Evolutionary conservation across 2,113 vertebrate species (phyloP).

Genomic region (Macrotis lagotis): DNA sequence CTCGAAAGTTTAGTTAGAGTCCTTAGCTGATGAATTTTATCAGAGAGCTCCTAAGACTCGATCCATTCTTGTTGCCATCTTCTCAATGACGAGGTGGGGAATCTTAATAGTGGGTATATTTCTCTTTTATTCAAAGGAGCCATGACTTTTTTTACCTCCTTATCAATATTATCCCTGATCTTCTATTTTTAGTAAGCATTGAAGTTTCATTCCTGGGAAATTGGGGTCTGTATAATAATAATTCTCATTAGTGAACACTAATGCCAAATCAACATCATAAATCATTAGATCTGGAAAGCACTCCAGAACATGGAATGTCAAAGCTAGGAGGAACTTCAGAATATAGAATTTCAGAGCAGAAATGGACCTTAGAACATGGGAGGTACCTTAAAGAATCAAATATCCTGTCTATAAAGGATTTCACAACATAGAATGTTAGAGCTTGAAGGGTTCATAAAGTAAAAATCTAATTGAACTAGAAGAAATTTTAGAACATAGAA

Average conservation of each 20-base stretch:
- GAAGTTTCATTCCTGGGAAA: slow-evolving; percentile 57
- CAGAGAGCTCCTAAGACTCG: no score
- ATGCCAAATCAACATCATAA: background rate
- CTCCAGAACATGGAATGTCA: background rate
- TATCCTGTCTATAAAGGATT: background rate
- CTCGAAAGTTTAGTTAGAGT: no score
- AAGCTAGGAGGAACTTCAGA: background rate
- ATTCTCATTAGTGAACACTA: slow-evolving; percentile 75
- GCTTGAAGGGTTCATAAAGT: no score
- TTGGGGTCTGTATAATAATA: slow-evolving; percentile 67
- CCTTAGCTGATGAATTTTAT: no score
- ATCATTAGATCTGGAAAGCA: background rate
- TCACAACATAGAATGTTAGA: background rate
- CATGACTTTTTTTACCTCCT: slow-evolving; percentile 76
- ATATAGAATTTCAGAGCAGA: background rate
- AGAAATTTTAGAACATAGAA: background rate
- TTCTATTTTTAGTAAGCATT: slow-evolving; percentile 72
- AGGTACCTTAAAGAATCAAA: background rate
- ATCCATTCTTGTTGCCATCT: no score
- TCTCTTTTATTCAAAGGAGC: slow-evolving; percentile 68
- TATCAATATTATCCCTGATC: background rate
- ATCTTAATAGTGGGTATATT: slow-evolving; percentile 55
- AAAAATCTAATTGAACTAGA: no score
- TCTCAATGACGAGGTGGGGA: no score
- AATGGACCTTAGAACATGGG: background rate